Evolutionary conservation across 2,113 vertebrate species (phyloP), one percentile per base, ranked within the genome.

Genomic region (Odobenus rosmarus): DNA sequence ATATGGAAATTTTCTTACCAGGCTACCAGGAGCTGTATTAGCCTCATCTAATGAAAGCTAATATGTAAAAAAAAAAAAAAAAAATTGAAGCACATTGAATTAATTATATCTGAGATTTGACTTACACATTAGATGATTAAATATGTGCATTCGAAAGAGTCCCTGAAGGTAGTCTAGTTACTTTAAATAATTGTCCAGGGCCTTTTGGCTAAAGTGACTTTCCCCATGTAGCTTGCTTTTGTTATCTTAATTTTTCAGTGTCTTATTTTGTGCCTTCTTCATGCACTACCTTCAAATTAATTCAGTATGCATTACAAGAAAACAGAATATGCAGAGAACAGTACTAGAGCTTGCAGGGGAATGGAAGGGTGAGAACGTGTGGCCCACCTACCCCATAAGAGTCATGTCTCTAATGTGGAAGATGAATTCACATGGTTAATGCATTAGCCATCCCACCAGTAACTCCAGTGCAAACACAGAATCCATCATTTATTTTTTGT

Each of bases 121-220:
- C 77, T 98, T 97, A 97, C 96, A 96, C 74, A 84, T 97, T 53
- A 97, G 96, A 92, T 97, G 96, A 98, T 98, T 97, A 97, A 97
- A 89, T 97, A 94, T 92, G 95, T 97, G 94, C 89, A 96, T 97
- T 93, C 87, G 79, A 80, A 97, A 89, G 86, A 76, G 86, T 93
- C 97, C 97, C 98, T 76, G 57, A 93, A 97, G 98, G 88, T 96
- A 97, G 15, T 59, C 85, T 71, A 80, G 76, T 98, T 88, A 88
- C 92, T 98, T 98, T 97, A 97, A 98, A 94, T 97, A 97, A 97
- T 97, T 96, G 96, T 98, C 97, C 97, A 97, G 90, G 88, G 96
- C 97, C 96, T 95, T 97, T 92, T 97, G 97, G 95, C 97, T 98
- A 69, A 95, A 96, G 81, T 96, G 96, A 95, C 96, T 97, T 96